A percentile compares a stretch with the other conserved stretches of the same genome.
phyloP scores from a whole-genome alignment of 53 echinoderm and acorn worm genomes.

The Holothuria scabra region DNA sequence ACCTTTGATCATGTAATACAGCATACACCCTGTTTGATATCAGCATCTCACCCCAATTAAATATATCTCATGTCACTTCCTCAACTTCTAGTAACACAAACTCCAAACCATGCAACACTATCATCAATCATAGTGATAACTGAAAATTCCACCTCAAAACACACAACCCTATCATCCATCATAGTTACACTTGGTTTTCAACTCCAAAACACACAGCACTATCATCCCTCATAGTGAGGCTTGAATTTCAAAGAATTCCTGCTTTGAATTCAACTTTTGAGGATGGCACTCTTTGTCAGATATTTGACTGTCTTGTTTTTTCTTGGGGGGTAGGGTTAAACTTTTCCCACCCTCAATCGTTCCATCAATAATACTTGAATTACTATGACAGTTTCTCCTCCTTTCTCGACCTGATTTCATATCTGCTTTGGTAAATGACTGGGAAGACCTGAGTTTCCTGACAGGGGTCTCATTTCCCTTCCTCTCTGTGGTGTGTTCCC shows the following conservation, averaged over 20 bases:
- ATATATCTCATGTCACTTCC: no score
- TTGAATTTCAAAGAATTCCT: conserved; percentile 70
- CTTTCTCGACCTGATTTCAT: not conserved
- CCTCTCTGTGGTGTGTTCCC: conserved; percentile 22
- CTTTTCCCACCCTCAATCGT: not conserved
- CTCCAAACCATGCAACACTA: no score
- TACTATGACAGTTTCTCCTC: conserved; percentile 32
- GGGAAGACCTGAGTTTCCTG: conserved; percentile 23
- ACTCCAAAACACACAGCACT: not conserved
- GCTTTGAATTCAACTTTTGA: conserved; percentile 60
- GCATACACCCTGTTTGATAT: no score
- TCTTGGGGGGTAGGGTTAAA: conserved; percentile 2
- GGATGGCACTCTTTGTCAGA: conserved; percentile 56
- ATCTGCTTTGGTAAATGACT: conserved; percentile 10
- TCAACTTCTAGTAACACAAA: no score
- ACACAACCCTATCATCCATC: no score
- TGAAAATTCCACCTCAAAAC: no score
- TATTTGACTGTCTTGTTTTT: conserved; percentile 16
- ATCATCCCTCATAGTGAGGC: conserved; percentile 55
- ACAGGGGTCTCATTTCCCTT: conserved; percentile 3
- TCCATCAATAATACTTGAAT: conserved; percentile 26
- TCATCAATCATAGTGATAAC: not conserved
- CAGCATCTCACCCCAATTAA: no score
- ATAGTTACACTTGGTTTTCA: no score
- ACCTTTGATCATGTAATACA: no score